phyloP scores from a whole-genome alignment of 2,888 invertebrate genomes.

The Aleiodes leptofemur region DNA sequence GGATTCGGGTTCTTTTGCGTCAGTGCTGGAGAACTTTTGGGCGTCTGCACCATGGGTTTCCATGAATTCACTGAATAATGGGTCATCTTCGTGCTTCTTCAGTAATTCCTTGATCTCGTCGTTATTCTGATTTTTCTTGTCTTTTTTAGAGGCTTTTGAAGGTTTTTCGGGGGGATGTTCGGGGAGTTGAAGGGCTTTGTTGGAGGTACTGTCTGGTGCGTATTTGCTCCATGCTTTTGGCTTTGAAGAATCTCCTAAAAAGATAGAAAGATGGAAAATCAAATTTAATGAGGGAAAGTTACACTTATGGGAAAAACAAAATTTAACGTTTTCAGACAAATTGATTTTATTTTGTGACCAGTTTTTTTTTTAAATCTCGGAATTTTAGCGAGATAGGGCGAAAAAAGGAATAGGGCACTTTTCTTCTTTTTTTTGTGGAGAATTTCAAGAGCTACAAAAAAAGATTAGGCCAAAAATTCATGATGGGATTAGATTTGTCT shows the following conservation, averaged over 20 bases:
- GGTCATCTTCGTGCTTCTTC: slow-evolving; percentile 89
- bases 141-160: slow-evolving; percentile 60
- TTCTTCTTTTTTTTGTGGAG: too few species aligned
- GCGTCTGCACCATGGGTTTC: slow-evolving; percentile 81
- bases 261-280: not conserved
- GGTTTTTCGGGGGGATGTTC: slow-evolving; percentile 60
- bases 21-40: slow-evolving; percentile 77
- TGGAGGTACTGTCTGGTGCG: slow-evolving; percentile 85
- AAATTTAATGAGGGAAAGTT: not conserved
- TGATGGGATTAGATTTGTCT: too few species aligned
- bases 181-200: slow-evolving; percentile 77
- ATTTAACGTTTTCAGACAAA: too few species aligned
- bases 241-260: slow-evolving; percentile 80
- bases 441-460: too few species aligned
- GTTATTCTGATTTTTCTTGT: slow-evolving; percentile 63
- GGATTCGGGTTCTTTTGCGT: slow-evolving; percentile 65
- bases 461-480: too few species aligned
- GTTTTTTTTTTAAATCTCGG: too few species aligned
- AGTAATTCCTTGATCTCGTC: slow-evolving; percentile 81
- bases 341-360: too few species aligned
- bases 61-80: slow-evolving; percentile 92
- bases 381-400: too few species aligned
- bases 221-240: slow-evolving; percentile 96
- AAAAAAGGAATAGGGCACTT: too few species aligned
- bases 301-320: too few species aligned